These are phyloP conservation scores for Sphaerophoria rueppellii DNA, from an alignment of 2,888 invertebrate genomes.

Conservation along the genomic window DNA sequence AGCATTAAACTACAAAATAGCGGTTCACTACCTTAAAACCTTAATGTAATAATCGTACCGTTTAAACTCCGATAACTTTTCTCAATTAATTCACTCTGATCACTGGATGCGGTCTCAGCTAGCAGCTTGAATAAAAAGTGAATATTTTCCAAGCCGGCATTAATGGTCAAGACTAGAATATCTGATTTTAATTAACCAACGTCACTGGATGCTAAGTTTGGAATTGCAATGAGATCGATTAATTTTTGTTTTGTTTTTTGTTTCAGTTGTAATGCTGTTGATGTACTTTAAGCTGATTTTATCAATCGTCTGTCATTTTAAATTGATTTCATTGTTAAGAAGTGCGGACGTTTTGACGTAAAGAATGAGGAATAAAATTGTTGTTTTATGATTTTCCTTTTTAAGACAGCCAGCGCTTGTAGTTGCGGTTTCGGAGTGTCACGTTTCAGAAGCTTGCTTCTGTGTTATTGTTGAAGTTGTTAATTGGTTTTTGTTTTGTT, in stretches of 20 bases:
- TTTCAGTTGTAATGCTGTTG: slow-evolving; percentile 1
- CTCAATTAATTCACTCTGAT: background rate
- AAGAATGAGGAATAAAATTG: slow-evolving; percentile 17
- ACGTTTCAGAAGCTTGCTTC: slow-evolving; percentile 8
- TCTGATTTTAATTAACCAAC: slow-evolving; percentile 31
- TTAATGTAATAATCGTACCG: background rate
- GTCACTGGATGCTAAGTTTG: slow-evolving; percentile 47
- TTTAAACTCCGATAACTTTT: slow-evolving; percentile 5
- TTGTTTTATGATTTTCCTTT: slow-evolving; percentile 8
- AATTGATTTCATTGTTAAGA: background rate
- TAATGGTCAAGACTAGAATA: slow-evolving; percentile 64
- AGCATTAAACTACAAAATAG: too few species aligned
- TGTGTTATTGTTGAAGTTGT: background rate
- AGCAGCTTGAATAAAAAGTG: slow-evolving; percentile 3
- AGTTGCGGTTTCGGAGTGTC: slow-evolving; percentile 18
- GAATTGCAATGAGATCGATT: slow-evolving; percentile 20
- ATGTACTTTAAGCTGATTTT: slow-evolving; percentile 16
- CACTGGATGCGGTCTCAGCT: slow-evolving; percentile 8
- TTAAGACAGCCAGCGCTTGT: background rate
- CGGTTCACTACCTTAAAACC: too few species aligned
- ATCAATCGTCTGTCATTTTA: slow-evolving; percentile 19
- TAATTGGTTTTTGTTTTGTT: background rate
- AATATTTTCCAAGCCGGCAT: slow-evolving; percentile 20
- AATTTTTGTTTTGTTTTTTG: background rate
- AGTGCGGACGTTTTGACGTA: slow-evolving; percentile 4